These are phyloP conservation scores for Menura novaehollandiae DNA, from an alignment of 2,113 vertebrate species.

Conservation along the genomic window DNA sequence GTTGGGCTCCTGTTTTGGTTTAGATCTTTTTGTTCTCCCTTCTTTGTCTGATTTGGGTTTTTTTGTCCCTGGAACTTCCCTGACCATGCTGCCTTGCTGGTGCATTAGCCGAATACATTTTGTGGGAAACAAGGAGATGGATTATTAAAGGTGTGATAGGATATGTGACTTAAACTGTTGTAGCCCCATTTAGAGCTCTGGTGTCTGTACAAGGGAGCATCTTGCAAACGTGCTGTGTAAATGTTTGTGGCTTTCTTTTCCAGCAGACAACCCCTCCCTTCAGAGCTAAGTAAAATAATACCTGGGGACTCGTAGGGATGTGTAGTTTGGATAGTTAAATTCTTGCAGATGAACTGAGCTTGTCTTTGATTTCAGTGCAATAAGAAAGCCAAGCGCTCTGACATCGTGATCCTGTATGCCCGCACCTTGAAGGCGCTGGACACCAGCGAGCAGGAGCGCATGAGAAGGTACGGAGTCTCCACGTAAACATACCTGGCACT, in stretches of 20 bases:
- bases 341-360: background rate
- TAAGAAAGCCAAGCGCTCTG: constrained; percentile 89
- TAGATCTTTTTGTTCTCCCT: background rate
- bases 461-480: constrained; percentile 77
- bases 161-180: background rate
- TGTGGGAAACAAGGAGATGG: background rate
- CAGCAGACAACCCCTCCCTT: background rate
- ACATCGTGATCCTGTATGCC: constrained; percentile 91
- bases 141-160: background rate
- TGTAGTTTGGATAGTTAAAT: background rate
- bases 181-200: background rate
- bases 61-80: background rate
- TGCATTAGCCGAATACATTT: background rate
- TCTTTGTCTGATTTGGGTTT: background rate
- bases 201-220: background rate
- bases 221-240: background rate
- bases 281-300: background rate
- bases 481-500: rapidly evolving
- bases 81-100: background rate
- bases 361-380: constrained; percentile 82
- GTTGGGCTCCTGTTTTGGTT: background rate
- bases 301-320: background rate
- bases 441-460: constrained; percentile 85
- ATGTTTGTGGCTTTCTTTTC: background rate
- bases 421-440: constrained; percentile 86